Percentiles rank a stretch among this genome's conserved stretches.
Conservation (phyloP, 2,888 invertebrate species). For the Sinhomidia bicolor region DNA sequence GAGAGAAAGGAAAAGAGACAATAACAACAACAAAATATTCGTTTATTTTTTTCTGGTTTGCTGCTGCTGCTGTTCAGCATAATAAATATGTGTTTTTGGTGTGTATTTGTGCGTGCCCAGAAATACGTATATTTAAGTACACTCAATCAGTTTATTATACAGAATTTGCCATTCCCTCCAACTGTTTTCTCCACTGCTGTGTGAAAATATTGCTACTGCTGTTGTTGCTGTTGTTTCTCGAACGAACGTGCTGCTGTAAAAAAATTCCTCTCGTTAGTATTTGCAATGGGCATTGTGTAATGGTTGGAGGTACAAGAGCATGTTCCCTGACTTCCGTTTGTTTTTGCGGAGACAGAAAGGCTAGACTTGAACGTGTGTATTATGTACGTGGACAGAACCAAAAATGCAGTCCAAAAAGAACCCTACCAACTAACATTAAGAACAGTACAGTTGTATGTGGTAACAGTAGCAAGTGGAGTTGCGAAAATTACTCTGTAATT, state of each 20-base stretch:
- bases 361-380: slow-evolving; percentile 11
- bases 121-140: background rate
- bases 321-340: slow-evolving; percentile 28
- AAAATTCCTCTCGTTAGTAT: background rate
- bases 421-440: too few relatives aligned
- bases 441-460: too few relatives aligned
- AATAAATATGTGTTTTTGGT: slow-evolving; percentile 10
- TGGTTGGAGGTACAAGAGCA: background rate
- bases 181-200: background rate
- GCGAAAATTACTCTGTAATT: slow-evolving; percentile 44
- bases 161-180: slow-evolving; percentile 28
- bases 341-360: slow-evolving; percentile 34
- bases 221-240: background rate
- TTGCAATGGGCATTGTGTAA: background rate
- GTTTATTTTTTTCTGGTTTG: background rate
- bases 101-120: slow-evolving; percentile 13
- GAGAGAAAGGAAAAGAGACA: too few relatives aligned
- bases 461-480: background rate
- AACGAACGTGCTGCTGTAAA: slow-evolving; percentile 7
- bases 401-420: background rate
- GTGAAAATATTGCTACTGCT: background rate
- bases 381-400: background rate
- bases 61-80: background rate
- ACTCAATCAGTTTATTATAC: background rate
- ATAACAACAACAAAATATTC: slow-evolving; percentile 13